Evolutionary conservation across 2,888 invertebrate species (phyloP).

Genomic region (Idaea aversata): DNA sequence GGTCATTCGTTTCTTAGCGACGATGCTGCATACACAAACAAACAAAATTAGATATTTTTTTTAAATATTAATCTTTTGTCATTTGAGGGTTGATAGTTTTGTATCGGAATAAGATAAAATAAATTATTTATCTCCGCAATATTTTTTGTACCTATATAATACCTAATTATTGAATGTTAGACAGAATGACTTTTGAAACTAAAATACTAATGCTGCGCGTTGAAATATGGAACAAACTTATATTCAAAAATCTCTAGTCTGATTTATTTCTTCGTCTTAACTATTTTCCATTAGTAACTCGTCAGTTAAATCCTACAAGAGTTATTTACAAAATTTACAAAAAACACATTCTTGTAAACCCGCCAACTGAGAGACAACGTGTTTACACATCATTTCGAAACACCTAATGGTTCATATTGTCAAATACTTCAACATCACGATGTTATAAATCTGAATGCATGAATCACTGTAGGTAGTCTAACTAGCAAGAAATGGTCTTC

Average conservation of each 20-base stretch:
- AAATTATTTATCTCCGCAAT: no score
- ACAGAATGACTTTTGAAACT: no score
- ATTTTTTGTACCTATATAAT: no score
- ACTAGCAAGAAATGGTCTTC: conserved; percentile 24
- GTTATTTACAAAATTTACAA: conserved; percentile 10
- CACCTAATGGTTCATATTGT: conserved; percentile 65
- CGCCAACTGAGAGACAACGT: conserved; percentile 48
- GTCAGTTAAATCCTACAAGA: conserved; percentile 10
- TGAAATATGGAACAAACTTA: not conserved
- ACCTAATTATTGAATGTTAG: no score
- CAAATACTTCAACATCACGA: conserved; percentile 47
- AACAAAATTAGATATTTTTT: no score
- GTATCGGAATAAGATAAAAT: no score
- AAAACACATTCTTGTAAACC: conserved; percentile 35
- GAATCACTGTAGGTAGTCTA: conserved; percentile 67
- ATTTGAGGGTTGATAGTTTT: no score
- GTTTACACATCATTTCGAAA: conserved; percentile 62
- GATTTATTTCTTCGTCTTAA: conserved; percentile 1
- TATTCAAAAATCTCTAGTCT: not conserved
- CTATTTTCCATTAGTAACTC: conserved; percentile 20
- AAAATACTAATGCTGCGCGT: no score
- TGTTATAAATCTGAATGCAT: conserved; percentile 36
- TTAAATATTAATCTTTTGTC: no score
- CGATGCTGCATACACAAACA: no score
- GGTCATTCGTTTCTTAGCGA: no score